Conservation (phyloP, 2,888 invertebrate species). For the Eupithecia vulgata region DNA sequence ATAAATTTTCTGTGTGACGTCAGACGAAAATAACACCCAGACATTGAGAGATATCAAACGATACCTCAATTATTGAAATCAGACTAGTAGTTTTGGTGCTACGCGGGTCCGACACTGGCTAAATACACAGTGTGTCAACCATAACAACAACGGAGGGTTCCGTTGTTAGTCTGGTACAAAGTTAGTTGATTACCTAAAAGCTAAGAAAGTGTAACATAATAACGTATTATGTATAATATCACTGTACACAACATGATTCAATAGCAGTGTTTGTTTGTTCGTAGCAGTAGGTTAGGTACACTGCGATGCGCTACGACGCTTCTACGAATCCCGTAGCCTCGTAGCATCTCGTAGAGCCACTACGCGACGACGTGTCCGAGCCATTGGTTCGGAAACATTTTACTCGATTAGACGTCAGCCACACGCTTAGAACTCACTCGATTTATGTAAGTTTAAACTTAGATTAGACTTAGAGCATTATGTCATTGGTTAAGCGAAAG, state of each 20-base stretch:
- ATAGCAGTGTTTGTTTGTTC: constrained; percentile 1
- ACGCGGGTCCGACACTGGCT: too few relatives aligned
- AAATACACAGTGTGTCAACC: background rate
- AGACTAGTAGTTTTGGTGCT: too few relatives aligned
- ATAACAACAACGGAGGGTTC: too few relatives aligned
- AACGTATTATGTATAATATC: background rate
- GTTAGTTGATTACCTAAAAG: background rate
- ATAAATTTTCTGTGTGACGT: too few relatives aligned
- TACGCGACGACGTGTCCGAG: constrained; percentile 60
- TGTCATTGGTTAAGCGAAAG: background rate
- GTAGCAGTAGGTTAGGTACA: background rate
- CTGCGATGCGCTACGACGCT: constrained; percentile 28
- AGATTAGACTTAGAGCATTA: constrained; percentile 28
- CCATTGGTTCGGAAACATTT: constrained; percentile 74
- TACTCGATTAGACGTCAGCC: constrained; percentile 78
- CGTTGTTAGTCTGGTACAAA: background rate
- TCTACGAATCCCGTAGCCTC: constrained; percentile 54
- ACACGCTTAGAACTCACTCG: constrained; percentile 66
- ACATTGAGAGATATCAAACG: too few relatives aligned
- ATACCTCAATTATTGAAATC: too few relatives aligned
- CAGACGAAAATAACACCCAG: too few relatives aligned
- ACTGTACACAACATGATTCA: background rate
- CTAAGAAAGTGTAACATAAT: background rate
- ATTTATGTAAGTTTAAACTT: constrained; percentile 52
- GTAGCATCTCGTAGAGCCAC: constrained; percentile 58